phyloP scores from a whole-genome alignment of 2,888 invertebrate genomes.

The Argyresthia albistria region DNA sequence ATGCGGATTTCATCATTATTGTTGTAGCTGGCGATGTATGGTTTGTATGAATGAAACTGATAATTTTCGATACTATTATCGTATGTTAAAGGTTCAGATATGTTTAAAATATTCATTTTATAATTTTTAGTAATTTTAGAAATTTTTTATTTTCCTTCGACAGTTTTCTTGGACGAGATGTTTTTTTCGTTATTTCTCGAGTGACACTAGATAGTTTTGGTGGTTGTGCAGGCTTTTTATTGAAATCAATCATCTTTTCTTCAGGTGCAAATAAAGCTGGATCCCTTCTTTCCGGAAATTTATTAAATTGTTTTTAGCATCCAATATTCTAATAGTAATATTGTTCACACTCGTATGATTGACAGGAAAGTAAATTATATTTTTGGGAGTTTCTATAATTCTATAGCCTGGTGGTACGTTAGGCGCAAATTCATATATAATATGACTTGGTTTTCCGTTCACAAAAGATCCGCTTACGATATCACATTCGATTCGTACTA shows the following conservation, averaged over 20 bases:
- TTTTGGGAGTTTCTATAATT: neutral
- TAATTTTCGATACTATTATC: conserved; percentile 17
- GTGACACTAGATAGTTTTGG: conserved; percentile 1
- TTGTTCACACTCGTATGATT: conserved; percentile 2
- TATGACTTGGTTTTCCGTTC: conserved; percentile 2
- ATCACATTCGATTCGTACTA: conserved; percentile 5
- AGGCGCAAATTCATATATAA: conserved; percentile 2
- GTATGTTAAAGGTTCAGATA: conserved; percentile 5
- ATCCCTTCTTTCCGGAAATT: conserved; percentile 9
- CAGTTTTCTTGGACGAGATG: conserved; percentile 6
- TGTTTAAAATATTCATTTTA: conserved; percentile 4
- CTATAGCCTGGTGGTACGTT: conserved; percentile 2
- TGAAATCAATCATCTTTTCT: conserved; percentile 8
- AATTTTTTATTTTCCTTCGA: conserved; percentile 8
- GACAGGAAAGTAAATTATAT: conserved; percentile 3
- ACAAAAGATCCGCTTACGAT: conserved; percentile 3
- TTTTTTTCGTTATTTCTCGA: conserved; percentile 5
- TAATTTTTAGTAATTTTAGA: neutral
- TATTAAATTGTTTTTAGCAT: conserved; percentile 7
- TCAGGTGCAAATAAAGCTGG: conserved; percentile 8
- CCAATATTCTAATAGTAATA: conserved; percentile 5
- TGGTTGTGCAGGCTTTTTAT: neutral
- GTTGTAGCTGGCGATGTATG: conserved; percentile 18
- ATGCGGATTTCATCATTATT: conserved; percentile 29
- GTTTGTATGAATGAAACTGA: conserved; percentile 21